Base-by-base conservation (phyloP, 37 sponge, comb jelly and placozoan genomes). In the Crambe crambe region DNA sequence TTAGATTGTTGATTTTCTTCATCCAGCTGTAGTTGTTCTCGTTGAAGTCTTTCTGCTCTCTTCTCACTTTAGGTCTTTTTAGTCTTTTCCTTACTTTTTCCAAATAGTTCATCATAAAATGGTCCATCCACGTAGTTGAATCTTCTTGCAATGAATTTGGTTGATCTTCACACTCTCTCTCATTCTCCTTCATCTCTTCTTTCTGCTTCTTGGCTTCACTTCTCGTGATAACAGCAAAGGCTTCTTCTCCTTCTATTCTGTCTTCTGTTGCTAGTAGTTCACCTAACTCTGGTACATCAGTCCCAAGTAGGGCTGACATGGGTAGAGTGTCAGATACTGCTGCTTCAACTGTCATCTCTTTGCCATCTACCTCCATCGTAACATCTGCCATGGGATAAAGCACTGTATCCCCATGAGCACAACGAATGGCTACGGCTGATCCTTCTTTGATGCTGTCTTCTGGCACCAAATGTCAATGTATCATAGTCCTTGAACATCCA, bases 361-460 rank as follows among this genome's bases (percentile, higher is more conserved):
- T 1, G 0, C 71, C 77, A 1, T 30, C 77, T 6, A 81, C 51
- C 38, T 71, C 40, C 42, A 87, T 62, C 1, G 59, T 31, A 1
- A 72, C 65, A 1, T 59, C 34, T n/a, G 82, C 82, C 38, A 72
- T 0, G 2, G 88, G 82, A 44, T 87, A 81, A 43, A 42, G 42
- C 2, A 68, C 51, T 2, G 77, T 70, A 64, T 81, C 76, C 26
- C 88, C 78, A 70, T 81, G 77, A 2, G 81, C 66, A 87, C 88
- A 87, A 15, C 71, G 43, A 21, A 87, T 80, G 30, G 82, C 25
- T 15, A 79, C 80, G 15, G 65, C 83, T 35, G 75, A 72, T 3
- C 78, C 82, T 1, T 69, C 51, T 35, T 74, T 21, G 8, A 62
- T 22, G 32, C 75, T 73, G n/a, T 73, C 77, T 26, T 80, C 22